Percentiles rank a stretch among this genome's conserved stretches.
phyloP scores from a whole-genome alignment of 1,140 invertebrate genomes.

The Scaptodrosophila lebanonensis region DNA sequence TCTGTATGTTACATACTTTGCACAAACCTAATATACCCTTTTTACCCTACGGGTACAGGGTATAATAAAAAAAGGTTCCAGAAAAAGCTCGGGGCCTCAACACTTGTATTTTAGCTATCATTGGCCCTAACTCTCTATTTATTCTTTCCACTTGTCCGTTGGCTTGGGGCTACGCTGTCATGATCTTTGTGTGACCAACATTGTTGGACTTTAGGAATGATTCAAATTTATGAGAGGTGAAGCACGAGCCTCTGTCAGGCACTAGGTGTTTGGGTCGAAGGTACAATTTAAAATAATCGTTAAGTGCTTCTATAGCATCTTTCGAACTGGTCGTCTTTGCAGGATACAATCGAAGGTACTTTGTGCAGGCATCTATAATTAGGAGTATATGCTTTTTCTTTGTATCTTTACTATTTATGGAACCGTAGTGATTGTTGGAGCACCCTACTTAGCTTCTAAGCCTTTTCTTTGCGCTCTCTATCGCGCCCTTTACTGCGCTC shows the following conservation, averaged over 20 bases:
- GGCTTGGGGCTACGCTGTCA: slow-evolving; percentile 20
- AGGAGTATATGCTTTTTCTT: slow-evolving; percentile 78
- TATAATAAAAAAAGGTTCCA: too few species aligned
- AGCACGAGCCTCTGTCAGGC: slow-evolving; percentile 46
- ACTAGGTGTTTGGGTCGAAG: slow-evolving; percentile 38
- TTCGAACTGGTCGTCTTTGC: too few species aligned
- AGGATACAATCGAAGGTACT: slow-evolving; percentile 16
- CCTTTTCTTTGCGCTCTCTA: too few species aligned
- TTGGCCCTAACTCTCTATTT: slow-evolving; percentile 32
- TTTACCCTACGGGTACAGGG: too few species aligned
- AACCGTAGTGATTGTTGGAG: too few species aligned
- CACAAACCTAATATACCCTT: too few species aligned
- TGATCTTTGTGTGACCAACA: slow-evolving; percentile 21
- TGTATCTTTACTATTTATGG: too few species aligned
- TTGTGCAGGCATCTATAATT: slow-evolving; percentile 68
- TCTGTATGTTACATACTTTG: too few species aligned
- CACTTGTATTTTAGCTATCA: slow-evolving; percentile 27
- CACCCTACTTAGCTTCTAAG: too few species aligned
- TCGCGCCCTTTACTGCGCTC: too few species aligned
- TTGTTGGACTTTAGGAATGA: slow-evolving; percentile 22
- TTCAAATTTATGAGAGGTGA: slow-evolving; percentile 45
- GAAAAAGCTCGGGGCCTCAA: too few species aligned
- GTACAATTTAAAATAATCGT: slow-evolving; percentile 21
- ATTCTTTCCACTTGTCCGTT: slow-evolving; percentile 41
- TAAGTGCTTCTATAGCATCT: slow-evolving; percentile 41